These are phyloP conservation scores for Cisticola juncidis DNA, from an alignment of 2,113 vertebrate genomes.

Conservation along the genomic window DNA sequence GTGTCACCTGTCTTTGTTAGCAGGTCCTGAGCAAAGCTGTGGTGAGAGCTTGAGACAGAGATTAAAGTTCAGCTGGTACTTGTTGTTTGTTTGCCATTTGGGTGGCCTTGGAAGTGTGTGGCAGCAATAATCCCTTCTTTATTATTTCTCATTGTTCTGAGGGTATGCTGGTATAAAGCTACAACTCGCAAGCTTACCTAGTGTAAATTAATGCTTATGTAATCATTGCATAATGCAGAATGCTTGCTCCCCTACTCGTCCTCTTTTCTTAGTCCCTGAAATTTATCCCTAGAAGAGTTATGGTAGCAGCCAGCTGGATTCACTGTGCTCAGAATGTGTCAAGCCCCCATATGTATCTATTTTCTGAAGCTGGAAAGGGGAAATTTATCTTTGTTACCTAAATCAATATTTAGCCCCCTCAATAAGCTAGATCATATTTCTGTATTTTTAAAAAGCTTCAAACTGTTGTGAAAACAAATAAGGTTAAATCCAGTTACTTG, in stretches of 20 bases:
- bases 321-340: not conserved
- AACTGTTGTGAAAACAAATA: not conserved
- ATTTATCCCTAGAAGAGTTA: constrained; percentile 38
- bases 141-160: constrained; percentile 10
- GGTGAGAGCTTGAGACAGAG: not conserved
- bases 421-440: not conserved
- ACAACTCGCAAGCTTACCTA: constrained; percentile 56
- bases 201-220: constrained; percentile 63
- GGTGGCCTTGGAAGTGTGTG: constrained; percentile 6
- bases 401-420: not conserved
- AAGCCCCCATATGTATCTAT: not conserved
- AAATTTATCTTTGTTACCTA: not conserved
- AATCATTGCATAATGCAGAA: constrained; percentile 66
- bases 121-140: constrained; percentile 28
- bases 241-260: constrained; percentile 27
- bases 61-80: not conserved
- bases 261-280: constrained; percentile 54
- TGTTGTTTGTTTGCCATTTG: not conserved
- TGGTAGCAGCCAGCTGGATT: not conserved
- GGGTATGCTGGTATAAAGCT: constrained; percentile 37
- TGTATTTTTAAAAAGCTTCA: not conserved
- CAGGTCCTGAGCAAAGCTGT: not conserved
- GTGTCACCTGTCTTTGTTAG: not conserved
- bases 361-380: not conserved
- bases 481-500: not conserved